Evolutionary conservation across 2,797 vertebrate genomes (phyloP), one percentile per base, ranked within the genome.

Genomic region (Melanotaenia maccullochi): DNA sequence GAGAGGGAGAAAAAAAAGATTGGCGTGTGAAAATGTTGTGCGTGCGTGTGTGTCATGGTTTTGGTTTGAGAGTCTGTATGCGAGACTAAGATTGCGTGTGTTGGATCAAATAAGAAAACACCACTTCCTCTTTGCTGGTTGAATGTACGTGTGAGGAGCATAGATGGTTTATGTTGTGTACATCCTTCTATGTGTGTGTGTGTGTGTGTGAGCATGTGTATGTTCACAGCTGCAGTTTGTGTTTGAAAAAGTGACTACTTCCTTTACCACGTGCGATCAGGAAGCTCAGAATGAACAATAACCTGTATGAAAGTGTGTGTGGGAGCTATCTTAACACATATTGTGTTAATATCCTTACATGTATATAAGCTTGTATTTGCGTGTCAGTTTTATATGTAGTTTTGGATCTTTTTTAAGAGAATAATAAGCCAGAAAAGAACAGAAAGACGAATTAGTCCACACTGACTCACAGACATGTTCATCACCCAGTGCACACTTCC

Each of bases 41-140:
- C 71, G 84, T 73, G 84, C 20, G 64, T 81, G 57, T 51, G 75
- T 83, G 35, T 76, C 76, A 65, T 83, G 75, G 59, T 75, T 88
- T 84, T 36, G 82, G 87, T 87, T 74, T 83, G 77, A 81, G 68
- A 72, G 60, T 62, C 77, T 78, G 56, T 79, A 73, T 77, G 81
- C 77, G 76, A 85, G 75, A 83, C 76, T 68, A 75, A 75, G 79
- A 78, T 87, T 85, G 90, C 90, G 85, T 92, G 91, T 79, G 87
- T 72, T 58, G 77, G 80, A 80, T 76, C 70, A 87, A 84, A 85
- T 83, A 79, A 88, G 75, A 89, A 87, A 89, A 90, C 88, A 90
- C 87, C 81, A 89, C 90, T 93, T 94, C 91, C 91, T 88, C 79
- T 84, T 87, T 74, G 78, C 66, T 69, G 70, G 51, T 44, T 72